Evolutionary conservation across 2,797 vertebrate genomes (phyloP), one percentile per base, ranked within the genome.

Genomic region (Glyptemys insculpta): DNA sequence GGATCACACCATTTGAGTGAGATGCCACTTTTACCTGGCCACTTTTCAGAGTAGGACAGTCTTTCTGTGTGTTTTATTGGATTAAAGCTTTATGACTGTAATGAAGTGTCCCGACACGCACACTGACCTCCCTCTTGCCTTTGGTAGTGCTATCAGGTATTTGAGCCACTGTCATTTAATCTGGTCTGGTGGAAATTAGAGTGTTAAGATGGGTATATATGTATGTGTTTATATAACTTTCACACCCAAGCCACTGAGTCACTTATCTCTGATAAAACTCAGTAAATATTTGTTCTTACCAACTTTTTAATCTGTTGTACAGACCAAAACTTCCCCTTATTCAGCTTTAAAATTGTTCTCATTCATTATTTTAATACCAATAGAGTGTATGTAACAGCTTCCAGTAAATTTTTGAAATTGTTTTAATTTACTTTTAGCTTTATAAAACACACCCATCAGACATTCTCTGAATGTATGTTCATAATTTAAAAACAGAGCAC

Each of bases 291-390:
- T 89, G 65, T 2, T 31, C 7, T 94, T 79, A 3, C 44, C 92
- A 65, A 37, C 41, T 88, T 80, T 82, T 79, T 31, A 37, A 27
- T 89, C 8, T 1, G 0, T 88, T 1, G 0, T 85, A 62, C 16
- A 16, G 37, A 72, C 83, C 25, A 27, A 5, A 57, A 6, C 62
- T 29, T 83, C 56, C 27, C 92, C 82, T 81, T 81, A 21, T 79
- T 93, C 41, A 62, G 10, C 85, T 90, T 83, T 49, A 93, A 86
- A 72, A 56, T 44, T 74, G 47, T 87, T 86, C 83, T 90, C 6
- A 15, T 91, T 47, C 23, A 5, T 0, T 88, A 47, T 89, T 89
- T 29, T 83, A 34, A 23, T 81, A 68, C 12, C 80, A 74, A 47
- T 4, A 86, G 19, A 19, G 90, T 50, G 50, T 52, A 9, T 31